These are phyloP conservation scores for Ctenoplectra terminalis DNA, from an alignment of 1,140 invertebrate species.

Conservation along the genomic window DNA sequence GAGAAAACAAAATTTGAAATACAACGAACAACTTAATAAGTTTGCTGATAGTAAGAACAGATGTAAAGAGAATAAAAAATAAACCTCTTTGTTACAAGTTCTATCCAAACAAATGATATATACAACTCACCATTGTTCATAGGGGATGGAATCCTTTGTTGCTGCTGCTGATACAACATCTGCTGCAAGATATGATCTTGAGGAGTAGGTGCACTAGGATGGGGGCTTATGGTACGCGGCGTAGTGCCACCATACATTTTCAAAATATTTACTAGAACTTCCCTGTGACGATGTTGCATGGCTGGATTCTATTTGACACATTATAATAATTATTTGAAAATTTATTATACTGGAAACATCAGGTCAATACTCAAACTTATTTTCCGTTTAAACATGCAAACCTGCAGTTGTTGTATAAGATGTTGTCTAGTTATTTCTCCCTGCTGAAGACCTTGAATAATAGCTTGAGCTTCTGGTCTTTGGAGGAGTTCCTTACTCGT, in stretches of 20 bases:
- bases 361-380: background rate
- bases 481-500: conserved; percentile 86
- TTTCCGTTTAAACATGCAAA: conserved; percentile 47
- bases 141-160: conserved; percentile 82
- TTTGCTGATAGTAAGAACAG: background rate
- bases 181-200: conserved; percentile 81
- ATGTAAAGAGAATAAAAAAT: background rate
- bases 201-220: conserved; percentile 72
- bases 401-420: conserved; percentile 88
- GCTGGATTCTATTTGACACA: conserved; percentile 84
- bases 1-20: background rate
- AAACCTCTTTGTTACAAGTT: background rate
- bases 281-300: conserved; percentile 88
- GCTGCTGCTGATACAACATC: conserved; percentile 78
- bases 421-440: conserved; percentile 89
- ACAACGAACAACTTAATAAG: background rate
- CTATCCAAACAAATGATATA: background rate
- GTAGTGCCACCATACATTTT: conserved; percentile 83
- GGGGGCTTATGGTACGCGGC: conserved; percentile 83
- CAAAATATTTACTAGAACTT: conserved; percentile 88
- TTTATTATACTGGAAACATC: conserved; percentile 7
- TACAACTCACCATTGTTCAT: conserved; percentile 80
- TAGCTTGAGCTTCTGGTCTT: conserved; percentile 88
- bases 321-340: conserved; percentile 24
- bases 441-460: conserved; percentile 88